Conservation (phyloP, 2,113 vertebrate genomes). For the Colius striatus region DNA sequence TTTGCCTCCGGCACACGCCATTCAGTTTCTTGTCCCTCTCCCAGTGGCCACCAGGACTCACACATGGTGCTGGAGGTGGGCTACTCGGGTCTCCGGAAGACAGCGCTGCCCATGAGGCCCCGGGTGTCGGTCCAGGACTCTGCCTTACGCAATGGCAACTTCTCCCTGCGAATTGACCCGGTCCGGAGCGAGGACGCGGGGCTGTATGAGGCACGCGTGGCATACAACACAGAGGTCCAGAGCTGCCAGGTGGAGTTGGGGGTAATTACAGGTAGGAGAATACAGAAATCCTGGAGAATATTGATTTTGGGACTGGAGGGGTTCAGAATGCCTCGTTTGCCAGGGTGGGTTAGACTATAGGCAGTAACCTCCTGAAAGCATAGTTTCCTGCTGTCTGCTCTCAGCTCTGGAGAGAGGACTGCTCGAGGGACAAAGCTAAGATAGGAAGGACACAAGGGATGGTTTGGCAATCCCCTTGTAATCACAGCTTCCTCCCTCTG, state of each 20-base stretch:
- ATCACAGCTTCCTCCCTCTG: background rate
- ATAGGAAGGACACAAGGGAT: background rate
- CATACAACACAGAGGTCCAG: background rate
- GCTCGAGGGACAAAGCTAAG: background rate
- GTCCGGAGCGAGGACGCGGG: background rate
- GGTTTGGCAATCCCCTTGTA: background rate
- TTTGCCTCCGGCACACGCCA: accelerated
- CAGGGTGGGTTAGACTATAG: background rate
- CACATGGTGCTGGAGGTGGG: conserved; percentile 47
- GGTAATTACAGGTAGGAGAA: conserved; percentile 55
- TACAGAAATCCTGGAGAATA: background rate
- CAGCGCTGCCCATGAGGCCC: background rate
- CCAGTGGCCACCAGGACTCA: background rate
- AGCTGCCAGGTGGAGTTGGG: conserved; percentile 53
- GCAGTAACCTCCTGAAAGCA: background rate
- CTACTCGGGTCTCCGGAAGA: conserved; percentile 11
- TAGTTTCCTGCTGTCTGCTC: background rate
- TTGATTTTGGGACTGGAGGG: accelerated
- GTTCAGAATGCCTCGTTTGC: background rate
- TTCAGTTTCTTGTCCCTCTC: background rate
- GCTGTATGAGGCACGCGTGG: conserved; percentile 22
- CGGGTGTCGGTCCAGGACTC: conserved; percentile 31
- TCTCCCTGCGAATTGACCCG: conserved; percentile 43
- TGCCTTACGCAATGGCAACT: background rate
- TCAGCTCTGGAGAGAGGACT: background rate